phyloP scores from a whole-genome alignment of 35 echinoderm and acorn worm genomes.

The Lytechinus pictus region DNA sequence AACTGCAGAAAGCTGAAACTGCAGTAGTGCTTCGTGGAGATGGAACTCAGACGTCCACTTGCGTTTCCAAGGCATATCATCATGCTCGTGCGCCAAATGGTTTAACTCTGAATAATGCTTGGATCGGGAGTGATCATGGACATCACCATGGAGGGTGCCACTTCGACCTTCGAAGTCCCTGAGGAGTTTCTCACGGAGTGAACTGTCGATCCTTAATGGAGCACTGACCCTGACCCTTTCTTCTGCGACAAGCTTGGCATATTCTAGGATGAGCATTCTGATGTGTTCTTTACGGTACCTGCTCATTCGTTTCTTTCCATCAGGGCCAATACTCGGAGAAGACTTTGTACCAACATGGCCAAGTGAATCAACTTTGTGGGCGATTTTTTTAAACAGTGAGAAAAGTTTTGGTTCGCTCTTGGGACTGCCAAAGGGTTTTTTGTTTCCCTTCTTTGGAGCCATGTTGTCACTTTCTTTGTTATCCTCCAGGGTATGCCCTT shows the following conservation, averaged over 20 bases:
- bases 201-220: neutral
- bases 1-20: conserved; percentile 30
- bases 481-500: neutral
- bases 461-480: neutral
- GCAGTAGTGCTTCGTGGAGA: conserved; percentile 12
- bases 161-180: neutral
- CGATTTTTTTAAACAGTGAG: neutral
- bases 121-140: neutral
- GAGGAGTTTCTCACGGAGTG: neutral
- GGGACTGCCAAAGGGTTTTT: neutral
- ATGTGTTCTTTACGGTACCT: conserved; percentile 35
- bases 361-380: neutral
- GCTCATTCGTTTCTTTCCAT: conserved; percentile 46
- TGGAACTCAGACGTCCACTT: conserved; percentile 6
- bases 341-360: neutral
- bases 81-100: conserved; percentile 36
- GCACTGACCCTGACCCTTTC: neutral
- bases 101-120: neutral
- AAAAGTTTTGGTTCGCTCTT: neutral
- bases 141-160: neutral
- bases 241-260: conserved; percentile 62
- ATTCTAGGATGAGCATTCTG: conserved; percentile 63
- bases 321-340: neutral
- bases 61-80: conserved; percentile 38
- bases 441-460: neutral